Base-by-base conservation (phyloP, 2,888 invertebrate species). In the Cyrtodaria siliqua region DNA sequence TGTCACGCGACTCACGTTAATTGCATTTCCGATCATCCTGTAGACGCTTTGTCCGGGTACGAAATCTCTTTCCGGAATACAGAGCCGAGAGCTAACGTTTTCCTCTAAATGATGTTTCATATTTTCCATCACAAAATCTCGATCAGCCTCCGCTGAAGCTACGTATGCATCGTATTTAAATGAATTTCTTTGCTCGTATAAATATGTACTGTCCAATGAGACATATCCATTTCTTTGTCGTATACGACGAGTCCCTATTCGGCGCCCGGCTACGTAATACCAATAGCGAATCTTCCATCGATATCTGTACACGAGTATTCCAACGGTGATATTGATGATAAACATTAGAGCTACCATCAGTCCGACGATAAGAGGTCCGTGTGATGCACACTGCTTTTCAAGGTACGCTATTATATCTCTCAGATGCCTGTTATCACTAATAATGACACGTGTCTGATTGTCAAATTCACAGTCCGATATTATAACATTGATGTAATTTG, bases 21-120 rank as follows among this genome's bases (percentile, higher is more conserved):
- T 76, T 12, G 76, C 76, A 40, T 76, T 76, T n/a, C 50, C 55
- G 8, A 76, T 71, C 47, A 67, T 63, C 12, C 76, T 56, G 33
- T 67, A 76, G 2, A 44, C 63, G 56, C 50, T 71, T 27, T 76
- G 76, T 2, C 71, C 71, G 1, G 76, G 76, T 2, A 76, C 62
- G 23, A 76, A 70, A 29, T 76, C 66, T 55, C 40, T 33, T 18
- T 70, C 66, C 9, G 67, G 57, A 12, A 63, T 18, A 27, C 70
- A 76, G 1, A 71, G 47, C n/a, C 53, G 33, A n/a, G 67, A 52
- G 1, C 52, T 20, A 20, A 60, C 33, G 8, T 49, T 57, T 26
- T 61, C 47, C 29, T 66, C 60, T 49, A 76, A 26, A 14, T 23
- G 20, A 2, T 44, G 40, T 12, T 55, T 33, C 33, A 33, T 33